These are phyloP conservation scores for Cetoscarus ocellatus DNA, from an alignment of 2,797 vertebrate species.

Conservation along the genomic window DNA sequence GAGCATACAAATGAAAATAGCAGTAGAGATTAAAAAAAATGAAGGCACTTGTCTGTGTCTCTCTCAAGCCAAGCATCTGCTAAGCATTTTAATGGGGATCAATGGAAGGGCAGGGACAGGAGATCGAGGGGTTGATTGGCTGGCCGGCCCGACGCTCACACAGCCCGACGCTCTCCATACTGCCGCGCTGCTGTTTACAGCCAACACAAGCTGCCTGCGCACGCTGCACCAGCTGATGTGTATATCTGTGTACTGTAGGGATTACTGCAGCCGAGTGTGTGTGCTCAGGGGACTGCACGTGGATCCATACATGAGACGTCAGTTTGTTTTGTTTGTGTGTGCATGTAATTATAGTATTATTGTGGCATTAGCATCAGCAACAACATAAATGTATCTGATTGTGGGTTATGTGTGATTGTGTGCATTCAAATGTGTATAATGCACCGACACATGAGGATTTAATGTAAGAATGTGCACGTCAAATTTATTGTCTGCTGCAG, in stretches of 20 bases:
- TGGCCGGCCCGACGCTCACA: constrained; percentile 71
- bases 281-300: constrained; percentile 15
- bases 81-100: constrained; percentile 85
- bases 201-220: constrained; percentile 83
- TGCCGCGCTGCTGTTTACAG: constrained; percentile 81
- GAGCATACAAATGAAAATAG: constrained; percentile 73
- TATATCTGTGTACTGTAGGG: constrained; percentile 27
- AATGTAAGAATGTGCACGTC: background rate
- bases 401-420: background rate
- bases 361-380: constrained; percentile 1
- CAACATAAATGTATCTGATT: constrained; percentile 6
- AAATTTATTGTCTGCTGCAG: background rate
- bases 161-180: constrained; percentile 66
- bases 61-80: constrained; percentile 82
- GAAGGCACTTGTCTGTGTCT: constrained; percentile 49
- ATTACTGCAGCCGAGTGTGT: constrained; percentile 5
- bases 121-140: constrained; percentile 83
- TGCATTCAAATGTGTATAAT: background rate
- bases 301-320: background rate
- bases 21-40: constrained; percentile 41
- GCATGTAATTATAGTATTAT: constrained; percentile 24
- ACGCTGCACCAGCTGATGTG: constrained; percentile 62
- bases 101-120: constrained; percentile 82
- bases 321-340: constrained; percentile 18
- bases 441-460: background rate